A percentile compares a stretch with the other conserved stretches of the same genome.
Evolutionary conservation across 2,888 invertebrate genomes (phyloP).

Genomic region (Himalopsyche kuldschensis): DNA sequence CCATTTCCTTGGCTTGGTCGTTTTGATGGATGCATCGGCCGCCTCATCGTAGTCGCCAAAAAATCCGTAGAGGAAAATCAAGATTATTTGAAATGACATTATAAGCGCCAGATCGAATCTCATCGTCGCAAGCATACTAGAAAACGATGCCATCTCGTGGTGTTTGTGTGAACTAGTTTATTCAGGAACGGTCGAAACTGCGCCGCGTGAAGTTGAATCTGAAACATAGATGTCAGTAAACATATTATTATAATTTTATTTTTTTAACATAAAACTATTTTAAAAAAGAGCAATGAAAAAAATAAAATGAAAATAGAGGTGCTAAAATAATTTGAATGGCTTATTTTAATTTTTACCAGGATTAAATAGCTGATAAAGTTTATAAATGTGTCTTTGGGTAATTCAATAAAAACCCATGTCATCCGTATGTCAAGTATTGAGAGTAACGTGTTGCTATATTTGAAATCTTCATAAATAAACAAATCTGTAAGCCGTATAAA

Average conservation of each 20-base stretch:
- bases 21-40: conserved; percentile 26
- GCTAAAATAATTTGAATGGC: too few species aligned
- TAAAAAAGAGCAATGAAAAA: too few species aligned
- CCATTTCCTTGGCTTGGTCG: conserved; percentile 24
- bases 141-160: conserved; percentile 7
- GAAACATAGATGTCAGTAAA: neutral
- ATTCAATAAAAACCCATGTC: too few species aligned
- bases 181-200: neutral
- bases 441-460: too few species aligned
- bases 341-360: too few species aligned
- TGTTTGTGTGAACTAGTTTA: neutral
- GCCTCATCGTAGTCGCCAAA: conserved; percentile 29
- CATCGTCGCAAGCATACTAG: conserved; percentile 18
- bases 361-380: too few species aligned
- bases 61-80: conserved; percentile 30
- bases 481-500: too few species aligned
- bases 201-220: neutral
- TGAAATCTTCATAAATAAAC: too few species aligned
- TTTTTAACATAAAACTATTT: neutral
- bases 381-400: too few species aligned
- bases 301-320: too few species aligned
- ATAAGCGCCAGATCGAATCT: conserved; percentile 29
- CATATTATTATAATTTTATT: neutral
- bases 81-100: conserved; percentile 28
- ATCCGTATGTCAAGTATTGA: too few species aligned